These are phyloP conservation scores for Brenthis hecate DNA, from an alignment of 2,888 invertebrate genomes.

Conservation along the genomic window DNA sequence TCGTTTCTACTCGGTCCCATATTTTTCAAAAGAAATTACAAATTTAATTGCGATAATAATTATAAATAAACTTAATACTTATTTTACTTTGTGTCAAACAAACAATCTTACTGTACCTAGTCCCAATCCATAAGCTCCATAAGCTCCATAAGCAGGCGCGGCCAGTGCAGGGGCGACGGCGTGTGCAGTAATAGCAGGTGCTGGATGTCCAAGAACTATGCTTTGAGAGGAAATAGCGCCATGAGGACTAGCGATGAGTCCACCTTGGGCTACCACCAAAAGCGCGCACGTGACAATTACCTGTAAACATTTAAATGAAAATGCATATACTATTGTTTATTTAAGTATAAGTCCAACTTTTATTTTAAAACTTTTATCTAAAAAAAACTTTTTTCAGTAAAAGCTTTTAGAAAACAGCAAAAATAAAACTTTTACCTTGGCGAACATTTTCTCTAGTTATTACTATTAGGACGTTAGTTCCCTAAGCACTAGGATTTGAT, in stretches of 20 bases:
- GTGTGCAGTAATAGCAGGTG: slow-evolving; percentile 58
- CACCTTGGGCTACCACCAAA: slow-evolving; percentile 73
- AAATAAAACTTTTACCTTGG: slow-evolving; percentile 65
- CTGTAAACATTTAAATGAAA: slow-evolving; percentile 46
- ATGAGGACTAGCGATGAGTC: slow-evolving; percentile 70
- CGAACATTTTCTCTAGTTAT: slow-evolving; percentile 69
- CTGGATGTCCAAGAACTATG: slow-evolving; percentile 65
- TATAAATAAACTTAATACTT: too few species aligned
- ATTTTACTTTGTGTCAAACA: neutral
- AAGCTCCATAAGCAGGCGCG: slow-evolving; percentile 38
- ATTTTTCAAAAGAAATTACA: too few species aligned
- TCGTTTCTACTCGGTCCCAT: too few species aligned
- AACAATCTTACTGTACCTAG: slow-evolving; percentile 41
- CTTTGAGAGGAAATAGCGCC: slow-evolving; percentile 72
- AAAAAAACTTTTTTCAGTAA: neutral
- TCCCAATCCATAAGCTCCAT: slow-evolving; percentile 44
- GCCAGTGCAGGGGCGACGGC: slow-evolving; percentile 45
- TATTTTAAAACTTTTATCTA: neutral
- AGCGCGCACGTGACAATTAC: slow-evolving; percentile 62
- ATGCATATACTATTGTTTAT: neutral
- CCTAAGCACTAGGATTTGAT: slow-evolving; percentile 70
- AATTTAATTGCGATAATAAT: too few species aligned
- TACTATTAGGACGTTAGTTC: slow-evolving; percentile 61
- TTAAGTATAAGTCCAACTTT: neutral
- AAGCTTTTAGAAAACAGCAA: slow-evolving; percentile 4